phyloP scores from a whole-genome alignment of 2,888 invertebrate genomes.

The Anoncus sp. region DNA sequence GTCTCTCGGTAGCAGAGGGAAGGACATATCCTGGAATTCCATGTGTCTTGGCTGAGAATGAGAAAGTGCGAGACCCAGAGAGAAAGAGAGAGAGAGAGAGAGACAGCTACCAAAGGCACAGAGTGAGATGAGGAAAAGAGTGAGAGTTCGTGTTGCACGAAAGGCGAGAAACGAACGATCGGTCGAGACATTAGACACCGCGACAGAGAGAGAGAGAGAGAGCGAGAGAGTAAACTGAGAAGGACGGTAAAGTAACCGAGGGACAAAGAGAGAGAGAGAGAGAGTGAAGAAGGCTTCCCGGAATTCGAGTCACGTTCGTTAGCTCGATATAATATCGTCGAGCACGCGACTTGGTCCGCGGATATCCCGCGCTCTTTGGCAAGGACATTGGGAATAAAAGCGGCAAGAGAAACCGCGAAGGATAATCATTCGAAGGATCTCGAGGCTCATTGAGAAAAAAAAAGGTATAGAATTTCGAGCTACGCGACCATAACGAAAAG shows the following conservation, averaged over 20 bases:
- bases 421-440: slow-evolving; percentile 44
- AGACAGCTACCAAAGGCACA: slow-evolving; percentile 6
- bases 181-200: slow-evolving; percentile 71
- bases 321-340: slow-evolving; percentile 75
- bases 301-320: slow-evolving; percentile 76
- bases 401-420: slow-evolving; percentile 40
- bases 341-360: slow-evolving; percentile 68
- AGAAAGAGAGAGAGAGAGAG: slow-evolving; percentile 57
- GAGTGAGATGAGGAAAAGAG: slow-evolving; percentile 46
- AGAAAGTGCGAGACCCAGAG: slow-evolving; percentile 59
- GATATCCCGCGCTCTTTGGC: slow-evolving; percentile 42
- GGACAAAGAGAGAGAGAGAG: slow-evolving; percentile 13
- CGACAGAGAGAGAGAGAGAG: slow-evolving; percentile 60
- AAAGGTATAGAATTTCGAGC: not conserved
- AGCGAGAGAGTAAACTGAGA: slow-evolving; percentile 17
- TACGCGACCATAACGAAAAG: slow-evolving; percentile 7
- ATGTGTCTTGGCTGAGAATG: slow-evolving; percentile 54
- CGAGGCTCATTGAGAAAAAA: slow-evolving; percentile 15
- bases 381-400: slow-evolving; percentile 49
- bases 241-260: too few species aligned
- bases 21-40: slow-evolving; percentile 68
- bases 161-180: slow-evolving; percentile 74
- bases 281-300: slow-evolving; percentile 67
- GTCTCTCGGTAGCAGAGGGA: slow-evolving; percentile 54
- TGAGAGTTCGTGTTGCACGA: slow-evolving; percentile 69